phyloP scores from a whole-genome alignment of 2,888 invertebrate species.

The Serripes groenlandicus region DNA sequence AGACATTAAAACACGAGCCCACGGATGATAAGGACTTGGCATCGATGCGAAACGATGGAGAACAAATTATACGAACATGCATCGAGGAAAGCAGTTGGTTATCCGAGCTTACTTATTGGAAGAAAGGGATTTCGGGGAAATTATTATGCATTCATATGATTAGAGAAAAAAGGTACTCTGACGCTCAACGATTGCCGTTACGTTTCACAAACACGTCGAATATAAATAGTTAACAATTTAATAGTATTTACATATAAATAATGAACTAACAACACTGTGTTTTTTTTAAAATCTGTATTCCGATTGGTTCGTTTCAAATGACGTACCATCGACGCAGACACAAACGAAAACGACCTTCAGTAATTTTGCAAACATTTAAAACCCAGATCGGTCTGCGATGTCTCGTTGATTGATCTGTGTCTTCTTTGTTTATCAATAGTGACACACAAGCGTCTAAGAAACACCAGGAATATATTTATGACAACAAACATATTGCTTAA shows the following conservation, averaged over 20 bases:
- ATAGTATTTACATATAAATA: slow-evolving; percentile 61
- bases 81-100: slow-evolving; percentile 24
- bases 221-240: slow-evolving; percentile 41
- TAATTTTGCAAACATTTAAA: no score
- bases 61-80: slow-evolving; percentile 27
- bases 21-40: slow-evolving; percentile 12
- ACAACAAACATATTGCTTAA: no score
- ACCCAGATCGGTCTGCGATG: no score
- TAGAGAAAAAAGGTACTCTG: slow-evolving; percentile 12
- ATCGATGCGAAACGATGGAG: slow-evolving; percentile 11
- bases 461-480: no score
- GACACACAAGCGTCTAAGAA: no score
- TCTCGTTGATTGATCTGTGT: no score
- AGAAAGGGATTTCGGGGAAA: slow-evolving; percentile 16
- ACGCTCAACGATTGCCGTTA: slow-evolving; percentile 2
- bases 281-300: not conserved
- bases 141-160: slow-evolving; percentile 21
- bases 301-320: no score
- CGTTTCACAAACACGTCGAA: slow-evolving; percentile 13
- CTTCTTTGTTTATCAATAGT: no score
- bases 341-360: no score
- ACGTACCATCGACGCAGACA: no score
- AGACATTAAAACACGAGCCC: slow-evolving; percentile 1
- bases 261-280: slow-evolving; percentile 16
- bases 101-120: slow-evolving; percentile 5